A percentile compares a stretch with the other conserved stretches of the same genome.
These are phyloP conservation scores for Microtus richardsoni DNA, from an alignment of 2,113 vertebrate species.

Conservation along the genomic window DNA sequence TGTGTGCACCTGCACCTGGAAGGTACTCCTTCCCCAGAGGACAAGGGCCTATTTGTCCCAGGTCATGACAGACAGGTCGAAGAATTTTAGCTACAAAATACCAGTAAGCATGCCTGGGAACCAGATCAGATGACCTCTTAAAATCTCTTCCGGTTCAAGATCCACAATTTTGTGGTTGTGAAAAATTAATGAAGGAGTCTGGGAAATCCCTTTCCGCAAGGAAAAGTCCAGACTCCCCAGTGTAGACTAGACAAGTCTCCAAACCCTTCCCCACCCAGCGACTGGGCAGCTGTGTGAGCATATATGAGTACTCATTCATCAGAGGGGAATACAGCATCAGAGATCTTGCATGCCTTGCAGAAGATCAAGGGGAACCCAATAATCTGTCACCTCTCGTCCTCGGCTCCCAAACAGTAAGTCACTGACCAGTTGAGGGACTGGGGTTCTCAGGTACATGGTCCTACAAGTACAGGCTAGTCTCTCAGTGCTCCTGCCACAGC, in stretches of 20 bases:
- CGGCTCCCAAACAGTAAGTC: neutral
- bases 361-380: constrained; percentile 28
- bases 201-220: constrained; percentile 1
- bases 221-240: neutral
- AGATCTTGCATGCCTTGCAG: neutral
- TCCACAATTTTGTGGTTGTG: neutral
- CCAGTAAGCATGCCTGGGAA: constrained; percentile 8
- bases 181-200: constrained; percentile 9
- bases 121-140: constrained; percentile 29
- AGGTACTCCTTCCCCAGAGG: neutral
- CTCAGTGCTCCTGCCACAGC: neutral
- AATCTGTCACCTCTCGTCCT: constrained; percentile 20
- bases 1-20: neutral
- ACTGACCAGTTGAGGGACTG: neutral
- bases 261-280: neutral
- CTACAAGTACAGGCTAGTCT: neutral
- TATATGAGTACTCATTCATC: neutral
- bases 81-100: constrained; percentile 51
- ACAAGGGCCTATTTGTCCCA: constrained; percentile 28
- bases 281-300: neutral
- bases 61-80: constrained; percentile 14
- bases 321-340: constrained; percentile 16
- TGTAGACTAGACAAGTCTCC: neutral
- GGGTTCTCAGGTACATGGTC: neutral
- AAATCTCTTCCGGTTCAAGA: constrained; percentile 51